Evolutionary conservation across 1,140 invertebrate species (phyloP).

Genomic region (Streblospio benedicti): DNA sequence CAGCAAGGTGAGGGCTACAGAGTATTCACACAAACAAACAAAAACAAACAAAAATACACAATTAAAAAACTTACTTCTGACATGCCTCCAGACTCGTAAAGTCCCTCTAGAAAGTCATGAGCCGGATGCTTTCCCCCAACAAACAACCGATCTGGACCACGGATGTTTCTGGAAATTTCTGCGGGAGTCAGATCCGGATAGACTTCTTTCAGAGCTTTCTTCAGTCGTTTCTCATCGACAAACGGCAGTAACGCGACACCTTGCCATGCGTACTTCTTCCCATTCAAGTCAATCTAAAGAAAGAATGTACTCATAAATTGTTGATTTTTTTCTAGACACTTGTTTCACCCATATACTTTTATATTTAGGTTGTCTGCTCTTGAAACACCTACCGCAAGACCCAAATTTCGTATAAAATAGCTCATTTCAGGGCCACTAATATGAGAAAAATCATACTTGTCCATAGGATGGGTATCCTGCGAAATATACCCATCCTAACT

Average conservation of each 20-base stretch:
- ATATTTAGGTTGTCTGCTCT: too few species aligned
- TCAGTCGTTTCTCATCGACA: slow-evolving; percentile 87
- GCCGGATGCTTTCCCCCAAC: slow-evolving; percentile 60
- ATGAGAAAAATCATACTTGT: too few species aligned
- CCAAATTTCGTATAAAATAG: too few species aligned
- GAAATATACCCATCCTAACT: too few species aligned
- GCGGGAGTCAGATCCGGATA: slow-evolving; percentile 69
- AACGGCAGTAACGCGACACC: slow-evolving; percentile 93
- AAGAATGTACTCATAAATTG: too few species aligned
- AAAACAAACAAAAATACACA: too few species aligned
- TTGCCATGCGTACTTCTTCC: slow-evolving; percentile 99
- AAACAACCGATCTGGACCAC: slow-evolving; percentile 73
- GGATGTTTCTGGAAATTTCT: slow-evolving; percentile 61
- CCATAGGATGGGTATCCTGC: too few species aligned
- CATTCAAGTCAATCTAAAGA: slow-evolving; percentile 97
- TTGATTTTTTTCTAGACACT: background rate
- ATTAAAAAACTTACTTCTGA: slow-evolving; percentile 12
- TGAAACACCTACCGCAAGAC: too few species aligned
- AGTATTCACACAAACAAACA: too few species aligned
- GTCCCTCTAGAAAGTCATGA: slow-evolving; percentile 59
- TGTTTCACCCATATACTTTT: too few species aligned
- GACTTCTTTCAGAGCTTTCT: slow-evolving; percentile 73
- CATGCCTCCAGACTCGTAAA: slow-evolving; percentile 55
- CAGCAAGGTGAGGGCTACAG: too few species aligned
- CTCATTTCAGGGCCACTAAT: too few species aligned